Percentiles rank a stretch among this genome's conserved stretches.
These are phyloP conservation scores for Neria commutata DNA, from an alignment of 2,888 invertebrate genomes.

Conservation along the genomic window DNA sequence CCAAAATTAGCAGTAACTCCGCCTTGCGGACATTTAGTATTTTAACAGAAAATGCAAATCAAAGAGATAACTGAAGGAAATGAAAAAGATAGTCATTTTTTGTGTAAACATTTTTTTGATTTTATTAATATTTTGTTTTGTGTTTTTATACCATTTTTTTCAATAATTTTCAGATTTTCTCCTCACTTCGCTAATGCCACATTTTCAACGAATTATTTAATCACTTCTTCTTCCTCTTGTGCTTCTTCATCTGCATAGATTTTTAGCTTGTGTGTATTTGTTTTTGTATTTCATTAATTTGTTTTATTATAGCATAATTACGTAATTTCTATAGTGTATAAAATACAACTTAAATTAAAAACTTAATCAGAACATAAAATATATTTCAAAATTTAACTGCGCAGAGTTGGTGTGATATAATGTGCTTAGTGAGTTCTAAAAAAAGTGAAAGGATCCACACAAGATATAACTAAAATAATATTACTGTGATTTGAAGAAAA, in stretches of 20 bases:
- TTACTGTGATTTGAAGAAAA: no score
- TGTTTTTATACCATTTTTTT: constrained; percentile 18
- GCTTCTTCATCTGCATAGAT: constrained; percentile 12
- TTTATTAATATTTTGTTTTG: constrained; percentile 4
- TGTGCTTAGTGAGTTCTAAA: not conserved
- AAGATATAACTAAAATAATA: no score
- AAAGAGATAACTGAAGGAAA: no score
- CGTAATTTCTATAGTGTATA: constrained; percentile 13
- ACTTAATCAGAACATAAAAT: not conserved
- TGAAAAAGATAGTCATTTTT: constrained; percentile 25
- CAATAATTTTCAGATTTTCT: not conserved
- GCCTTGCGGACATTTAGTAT: no score
- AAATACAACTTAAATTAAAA: constrained; percentile 19
- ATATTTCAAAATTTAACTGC: not conserved
- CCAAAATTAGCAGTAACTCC: no score
- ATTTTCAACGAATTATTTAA: constrained; percentile 6
- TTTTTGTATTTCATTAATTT: constrained; percentile 3
- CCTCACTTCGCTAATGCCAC: constrained; percentile 15
- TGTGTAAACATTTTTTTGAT: constrained; percentile 25
- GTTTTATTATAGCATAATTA: not conserved
- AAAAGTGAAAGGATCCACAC: not conserved
- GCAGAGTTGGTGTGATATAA: not conserved
- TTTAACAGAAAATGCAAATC: no score
- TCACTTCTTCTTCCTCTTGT: constrained; percentile 20
- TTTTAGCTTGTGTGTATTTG: constrained; percentile 9